Base-by-base conservation (phyloP, 2,113 vertebrate genomes). In the Monopterus albus region DNA sequence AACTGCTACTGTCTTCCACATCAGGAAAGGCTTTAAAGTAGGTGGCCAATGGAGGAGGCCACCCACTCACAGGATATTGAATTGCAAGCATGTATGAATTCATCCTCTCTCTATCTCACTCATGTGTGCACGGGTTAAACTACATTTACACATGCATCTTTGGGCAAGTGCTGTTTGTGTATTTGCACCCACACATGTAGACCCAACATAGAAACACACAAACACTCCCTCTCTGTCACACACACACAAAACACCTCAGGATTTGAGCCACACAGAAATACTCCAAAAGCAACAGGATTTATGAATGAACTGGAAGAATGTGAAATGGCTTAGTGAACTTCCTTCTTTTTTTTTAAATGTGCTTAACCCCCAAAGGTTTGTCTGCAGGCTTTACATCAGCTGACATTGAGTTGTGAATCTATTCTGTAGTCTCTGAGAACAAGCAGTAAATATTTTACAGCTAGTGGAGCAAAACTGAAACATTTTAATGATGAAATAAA, bases 21-120 rank as follows among this genome's bases (percentile, higher is more conserved):
- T 64, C 65, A 80, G 79, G 85, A 89, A 72, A 84, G 64, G 52
- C 59, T 88, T 55, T 64, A 52, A 78, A 72, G 82, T 87, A 65
- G 78, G 83, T 81, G 85, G 63, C 77, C 81, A 59, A 56, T 80
- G 81, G 84, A 88, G 72, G 81, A 89, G 79, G 72, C 76, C 49
- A 10, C 89, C 89, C 82, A 90, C 90, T 83, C 86, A 80, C 88
- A 86, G 77, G 67, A 82, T 89, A 86, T 79, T 83, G 77, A 86
- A 72, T 87, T 72, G 78, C 67, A 81, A 53, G 63, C 78, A 80
- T 79, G 77, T 79, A 79, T 50, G 43, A 84, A 85, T 75, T 80
- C 51, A 75, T 74, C 82, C 57, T 73, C 71, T 75, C 70, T 75
- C 45, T 61, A 70, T 82, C 74, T 77, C 80, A 40, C 72, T 80